These are phyloP conservation scores for Metaphire vulgaris DNA, from an alignment of 1,140 invertebrate species.

Conservation along the genomic window DNA sequence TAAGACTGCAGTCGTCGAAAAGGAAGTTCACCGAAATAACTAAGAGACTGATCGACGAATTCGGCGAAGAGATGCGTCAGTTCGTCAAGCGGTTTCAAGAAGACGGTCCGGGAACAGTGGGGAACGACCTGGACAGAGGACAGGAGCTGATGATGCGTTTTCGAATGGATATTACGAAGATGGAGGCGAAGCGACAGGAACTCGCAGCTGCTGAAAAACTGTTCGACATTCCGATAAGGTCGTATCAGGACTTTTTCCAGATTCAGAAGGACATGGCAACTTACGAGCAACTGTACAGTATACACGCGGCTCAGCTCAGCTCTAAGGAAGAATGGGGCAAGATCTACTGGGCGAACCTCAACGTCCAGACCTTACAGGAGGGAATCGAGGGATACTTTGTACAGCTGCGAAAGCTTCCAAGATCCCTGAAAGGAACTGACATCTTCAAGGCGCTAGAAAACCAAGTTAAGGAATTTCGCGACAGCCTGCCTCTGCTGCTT, in stretches of 20 bases:
- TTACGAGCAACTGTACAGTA: constrained; percentile 66
- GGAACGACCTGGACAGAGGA: constrained; percentile 67
- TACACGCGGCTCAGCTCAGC: constrained; percentile 50
- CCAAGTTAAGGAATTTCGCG: constrained; percentile 80
- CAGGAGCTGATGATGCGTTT: constrained; percentile 60
- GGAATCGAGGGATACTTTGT: constrained; percentile 69
- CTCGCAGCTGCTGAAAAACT: constrained; percentile 72
- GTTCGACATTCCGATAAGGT: constrained; percentile 73
- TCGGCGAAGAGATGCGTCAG: constrained; percentile 59
- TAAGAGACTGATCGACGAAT: constrained; percentile 60
- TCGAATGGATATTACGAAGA: constrained; percentile 59
- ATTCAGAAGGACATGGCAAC: constrained; percentile 66
- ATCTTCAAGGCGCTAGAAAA: constrained; percentile 65
- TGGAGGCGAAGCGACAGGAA: constrained; percentile 63
- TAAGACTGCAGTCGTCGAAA: constrained; percentile 52
- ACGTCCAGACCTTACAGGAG: constrained; percentile 72
- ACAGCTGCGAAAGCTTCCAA: constrained; percentile 63
- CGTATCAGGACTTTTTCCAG: constrained; percentile 68
- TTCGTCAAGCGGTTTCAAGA: constrained; percentile 67
- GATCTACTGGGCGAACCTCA: constrained; percentile 76
- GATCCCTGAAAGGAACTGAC: constrained; percentile 55
- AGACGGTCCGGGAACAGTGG: constrained; percentile 70
- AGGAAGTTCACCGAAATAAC: constrained; percentile 63
- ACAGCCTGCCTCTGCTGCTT: constrained; percentile 76
- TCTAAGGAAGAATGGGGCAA: constrained; percentile 72